phyloP scores from a whole-genome alignment of 2,888 invertebrate genomes.

The Brachyopa scutellaris region DNA sequence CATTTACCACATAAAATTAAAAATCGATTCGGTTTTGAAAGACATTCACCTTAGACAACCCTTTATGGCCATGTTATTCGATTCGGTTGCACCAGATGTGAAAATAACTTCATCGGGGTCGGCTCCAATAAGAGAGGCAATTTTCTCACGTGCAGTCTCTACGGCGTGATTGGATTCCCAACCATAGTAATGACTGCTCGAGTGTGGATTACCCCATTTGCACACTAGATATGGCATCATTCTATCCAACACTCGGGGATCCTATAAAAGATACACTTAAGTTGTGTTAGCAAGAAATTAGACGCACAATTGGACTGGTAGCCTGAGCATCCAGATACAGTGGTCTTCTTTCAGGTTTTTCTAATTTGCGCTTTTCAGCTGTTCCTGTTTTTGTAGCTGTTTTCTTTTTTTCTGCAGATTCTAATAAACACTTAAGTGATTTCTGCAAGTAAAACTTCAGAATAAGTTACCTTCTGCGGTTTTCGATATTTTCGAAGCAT shows the following conservation, averaged over 20 bases:
- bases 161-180: conserved; percentile 99
- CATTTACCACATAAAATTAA: not conserved
- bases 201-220: conserved; percentile 98
- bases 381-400: no score
- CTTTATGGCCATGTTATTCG: conserved; percentile 98
- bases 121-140: conserved; percentile 94
- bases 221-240: conserved; percentile 96
- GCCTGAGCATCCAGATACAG: conserved; percentile 98
- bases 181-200: conserved; percentile 98
- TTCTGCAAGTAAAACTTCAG: no score
- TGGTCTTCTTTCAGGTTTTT: no score
- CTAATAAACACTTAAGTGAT: no score
- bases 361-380: no score
- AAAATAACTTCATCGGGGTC: conserved; percentile 98
- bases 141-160: conserved; percentile 95
- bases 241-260: conserved; percentile 97
- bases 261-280: conserved; percentile 87
- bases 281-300: no score
- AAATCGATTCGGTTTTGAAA: not conserved
- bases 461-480: not conserved
- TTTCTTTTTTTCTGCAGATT: no score
- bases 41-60: conserved; percentile 89
- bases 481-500: no score
- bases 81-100: conserved; percentile 99
- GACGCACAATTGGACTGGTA: conserved; percentile 94